These are phyloP conservation scores for Sisor rabdophorus DNA, from an alignment of 2,113 vertebrate genomes.

Conservation along the genomic window DNA sequence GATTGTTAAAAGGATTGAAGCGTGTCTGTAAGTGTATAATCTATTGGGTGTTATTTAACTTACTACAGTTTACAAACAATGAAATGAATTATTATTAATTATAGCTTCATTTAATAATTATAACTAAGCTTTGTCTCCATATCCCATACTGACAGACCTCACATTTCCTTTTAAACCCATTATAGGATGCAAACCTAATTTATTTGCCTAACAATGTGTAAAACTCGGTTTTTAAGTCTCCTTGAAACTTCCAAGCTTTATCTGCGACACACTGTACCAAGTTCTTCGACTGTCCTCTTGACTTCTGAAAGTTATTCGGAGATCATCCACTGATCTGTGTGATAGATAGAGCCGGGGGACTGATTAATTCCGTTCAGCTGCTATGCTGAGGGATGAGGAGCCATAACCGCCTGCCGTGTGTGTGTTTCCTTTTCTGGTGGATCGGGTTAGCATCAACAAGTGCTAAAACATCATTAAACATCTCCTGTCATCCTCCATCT, in stretches of 20 bases:
- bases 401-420: constrained; percentile 52
- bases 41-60: too few relatives aligned
- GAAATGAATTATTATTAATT: too few relatives aligned
- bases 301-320: constrained; percentile 52
- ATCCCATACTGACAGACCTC: not conserved
- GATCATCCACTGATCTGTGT: constrained; percentile 33
- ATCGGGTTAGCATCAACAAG: constrained; percentile 62
- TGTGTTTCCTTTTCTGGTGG: constrained; percentile 66
- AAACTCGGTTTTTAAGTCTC: not conserved
- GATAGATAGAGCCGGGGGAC: constrained; percentile 42
- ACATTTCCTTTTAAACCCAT: not conserved
- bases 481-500: constrained; percentile 69
- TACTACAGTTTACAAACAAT: too few relatives aligned
- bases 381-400: constrained; percentile 60
- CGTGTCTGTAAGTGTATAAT: too few relatives aligned
- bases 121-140: too few relatives aligned
- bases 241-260: not conserved
- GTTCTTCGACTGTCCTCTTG: constrained; percentile 43
- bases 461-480: constrained; percentile 70
- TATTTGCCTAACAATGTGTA: not conserved
- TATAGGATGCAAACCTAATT: not conserved
- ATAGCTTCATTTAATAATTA: too few relatives aligned
- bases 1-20: too few relatives aligned
- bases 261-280: constrained; percentile 25
- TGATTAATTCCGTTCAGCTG: constrained; percentile 60